Conservation (phyloP, 2,888 invertebrate species). For the Phortica okadai region DNA sequence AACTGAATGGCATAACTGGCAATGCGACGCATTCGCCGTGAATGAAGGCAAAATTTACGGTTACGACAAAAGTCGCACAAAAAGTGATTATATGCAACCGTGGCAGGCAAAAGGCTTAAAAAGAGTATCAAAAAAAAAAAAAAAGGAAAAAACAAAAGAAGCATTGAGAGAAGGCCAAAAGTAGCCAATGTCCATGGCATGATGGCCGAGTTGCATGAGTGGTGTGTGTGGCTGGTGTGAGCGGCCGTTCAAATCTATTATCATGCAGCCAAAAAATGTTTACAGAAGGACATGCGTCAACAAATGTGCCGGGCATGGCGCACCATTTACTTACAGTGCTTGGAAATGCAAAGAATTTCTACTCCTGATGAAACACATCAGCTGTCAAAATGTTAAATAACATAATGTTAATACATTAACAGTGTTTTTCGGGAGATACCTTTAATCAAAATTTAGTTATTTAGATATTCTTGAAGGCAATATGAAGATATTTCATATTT, state of each 20-base stretch:
- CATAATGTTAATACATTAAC: too few species aligned
- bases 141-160: conserved; percentile 32
- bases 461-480: too few species aligned
- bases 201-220: neutral
- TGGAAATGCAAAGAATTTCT: conserved; percentile 26
- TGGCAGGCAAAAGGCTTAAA: conserved; percentile 42
- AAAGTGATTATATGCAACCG: conserved; percentile 59
- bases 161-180: conserved; percentile 31
- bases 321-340: conserved; percentile 38
- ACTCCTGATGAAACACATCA: too few species aligned
- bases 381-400: too few species aligned
- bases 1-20: conserved; percentile 28
- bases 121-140: conserved; percentile 14
- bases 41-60: conserved; percentile 66
- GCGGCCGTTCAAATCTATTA: conserved; percentile 60
- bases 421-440: too few species aligned
- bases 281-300: conserved; percentile 48
- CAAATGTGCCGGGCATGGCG: neutral
- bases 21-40: conserved; percentile 41
- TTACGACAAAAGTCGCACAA: conserved; percentile 46
- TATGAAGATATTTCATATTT: too few species aligned
- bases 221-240: conserved; percentile 31
- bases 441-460: too few species aligned
- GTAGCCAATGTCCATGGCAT: neutral
- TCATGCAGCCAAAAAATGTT: conserved; percentile 39